These are phyloP conservation scores for Apamea epomidion DNA, from an alignment of 2,888 invertebrate genomes.

Conservation along the genomic window DNA sequence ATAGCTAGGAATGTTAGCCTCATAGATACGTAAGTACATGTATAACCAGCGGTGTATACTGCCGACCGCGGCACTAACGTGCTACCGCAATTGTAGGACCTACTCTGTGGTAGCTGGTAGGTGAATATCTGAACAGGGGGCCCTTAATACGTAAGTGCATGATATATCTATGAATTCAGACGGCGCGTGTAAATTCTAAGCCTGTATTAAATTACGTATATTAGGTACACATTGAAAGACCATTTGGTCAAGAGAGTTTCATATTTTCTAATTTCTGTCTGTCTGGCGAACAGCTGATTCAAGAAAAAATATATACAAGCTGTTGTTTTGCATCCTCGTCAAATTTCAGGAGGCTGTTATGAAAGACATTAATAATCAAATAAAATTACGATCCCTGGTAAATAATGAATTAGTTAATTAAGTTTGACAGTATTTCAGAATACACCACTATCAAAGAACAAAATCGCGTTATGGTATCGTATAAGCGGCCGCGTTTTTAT, in stretches of 20 bases:
- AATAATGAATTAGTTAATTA: too few species aligned
- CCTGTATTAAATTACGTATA: conserved; percentile 21
- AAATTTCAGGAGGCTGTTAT: too few species aligned
- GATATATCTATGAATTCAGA: conserved; percentile 34
- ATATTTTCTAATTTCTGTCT: not conserved
- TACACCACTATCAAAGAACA: too few species aligned
- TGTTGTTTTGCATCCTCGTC: too few species aligned
- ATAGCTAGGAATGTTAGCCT: conserved; percentile 59
- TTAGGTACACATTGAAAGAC: not conserved
- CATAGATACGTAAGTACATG: conserved; percentile 55
- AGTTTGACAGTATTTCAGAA: too few species aligned
- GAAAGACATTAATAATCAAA: too few species aligned
- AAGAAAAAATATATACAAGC: too few species aligned
- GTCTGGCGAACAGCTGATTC: not conserved
- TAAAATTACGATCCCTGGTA: too few species aligned
- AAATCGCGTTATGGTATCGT: too few species aligned
- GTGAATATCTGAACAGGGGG: conserved; percentile 48
- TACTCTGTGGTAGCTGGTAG: conserved; percentile 63
- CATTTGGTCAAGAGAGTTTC: not conserved
- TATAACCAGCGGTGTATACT: conserved; percentile 64
- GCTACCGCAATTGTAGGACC: conserved; percentile 66
- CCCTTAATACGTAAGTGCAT: conserved; percentile 32
- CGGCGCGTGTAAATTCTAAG: conserved; percentile 28
- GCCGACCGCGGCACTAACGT: conserved; percentile 66
- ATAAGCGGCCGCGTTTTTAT: too few species aligned